Conservation (phyloP, 2,888 invertebrate genomes). For the Lepeophtheirus nordmannii region DNA sequence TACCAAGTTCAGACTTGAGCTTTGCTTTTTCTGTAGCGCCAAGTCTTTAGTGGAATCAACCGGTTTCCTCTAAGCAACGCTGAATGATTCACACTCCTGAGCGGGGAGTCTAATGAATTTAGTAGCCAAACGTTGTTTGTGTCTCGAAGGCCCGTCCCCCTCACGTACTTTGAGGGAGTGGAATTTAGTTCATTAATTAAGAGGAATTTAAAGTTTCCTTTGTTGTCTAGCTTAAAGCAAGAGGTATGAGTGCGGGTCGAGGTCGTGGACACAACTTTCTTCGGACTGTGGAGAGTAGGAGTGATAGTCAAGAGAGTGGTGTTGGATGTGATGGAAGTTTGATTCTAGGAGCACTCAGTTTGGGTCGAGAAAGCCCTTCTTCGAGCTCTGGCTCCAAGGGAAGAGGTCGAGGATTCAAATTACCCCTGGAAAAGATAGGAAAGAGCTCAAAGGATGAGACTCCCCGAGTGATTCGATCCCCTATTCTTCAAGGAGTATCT, state of each 20-base stretch:
- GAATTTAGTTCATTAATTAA: too few species aligned
- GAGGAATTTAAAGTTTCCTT: too few species aligned
- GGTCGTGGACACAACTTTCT: neutral
- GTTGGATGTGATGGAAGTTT: slow-evolving; percentile 21
- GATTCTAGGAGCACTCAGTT: slow-evolving; percentile 18
- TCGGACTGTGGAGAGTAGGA: neutral
- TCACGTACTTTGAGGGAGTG: too few species aligned
- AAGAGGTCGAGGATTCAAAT: neutral
- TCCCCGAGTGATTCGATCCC: neutral
- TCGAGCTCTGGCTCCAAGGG: neutral
- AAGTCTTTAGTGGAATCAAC: too few species aligned
- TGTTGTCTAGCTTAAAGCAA: neutral
- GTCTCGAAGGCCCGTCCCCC: too few species aligned
- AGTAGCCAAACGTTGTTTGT: too few species aligned
- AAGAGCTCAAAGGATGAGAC: neutral
- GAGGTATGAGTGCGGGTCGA: neutral
- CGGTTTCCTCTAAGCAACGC: too few species aligned
- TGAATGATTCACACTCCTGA: too few species aligned
- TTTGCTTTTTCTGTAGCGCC: too few species aligned
- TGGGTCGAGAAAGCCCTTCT: slow-evolving; percentile 20
- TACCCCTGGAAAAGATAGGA: neutral
- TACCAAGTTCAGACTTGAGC: too few species aligned
- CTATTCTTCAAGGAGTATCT: too few species aligned
- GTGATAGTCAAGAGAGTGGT: neutral
- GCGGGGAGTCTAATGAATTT: too few species aligned